A percentile compares a stretch with the other conserved stretches of the same genome.
These are phyloP conservation scores for Ophion ventricosus DNA, from an alignment of 2,888 invertebrate species.

Conservation along the genomic window DNA sequence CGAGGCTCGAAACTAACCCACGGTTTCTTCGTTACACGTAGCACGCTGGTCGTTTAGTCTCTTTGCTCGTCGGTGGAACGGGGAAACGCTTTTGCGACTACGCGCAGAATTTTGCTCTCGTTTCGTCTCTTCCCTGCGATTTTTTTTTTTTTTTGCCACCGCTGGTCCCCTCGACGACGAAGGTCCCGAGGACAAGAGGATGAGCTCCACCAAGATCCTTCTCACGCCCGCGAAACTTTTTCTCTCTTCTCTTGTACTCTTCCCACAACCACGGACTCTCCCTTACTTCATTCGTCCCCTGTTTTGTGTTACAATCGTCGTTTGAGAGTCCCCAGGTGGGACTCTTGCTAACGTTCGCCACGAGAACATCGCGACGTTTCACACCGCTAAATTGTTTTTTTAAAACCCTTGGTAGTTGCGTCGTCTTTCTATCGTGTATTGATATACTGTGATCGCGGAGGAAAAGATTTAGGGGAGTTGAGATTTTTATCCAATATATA, in stretches of 20 bases:
- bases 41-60: background rate
- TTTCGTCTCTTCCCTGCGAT: conserved; percentile 1
- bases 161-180: conserved; percentile 6
- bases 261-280: background rate
- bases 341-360: conserved; percentile 55
- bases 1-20: conserved; percentile 60
- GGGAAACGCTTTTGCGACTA: conserved; percentile 40
- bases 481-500: conserved; percentile 10
- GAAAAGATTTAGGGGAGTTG: conserved; percentile 15
- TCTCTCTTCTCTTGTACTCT: conserved; percentile 7
- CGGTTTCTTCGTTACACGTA: conserved; percentile 39
- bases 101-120: conserved; percentile 30
- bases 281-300: background rate
- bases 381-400: conserved; percentile 66
- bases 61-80: background rate
- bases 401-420: conserved; percentile 57
- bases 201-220: conserved; percentile 43
- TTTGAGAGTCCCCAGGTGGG: conserved; percentile 61
- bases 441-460: conserved; percentile 21
- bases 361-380: conserved; percentile 50
- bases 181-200: conserved; percentile 45
- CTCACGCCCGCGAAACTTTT: conserved; percentile 59
- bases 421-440: conserved; percentile 29
- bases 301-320: conserved; percentile 55
- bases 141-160: conserved; percentile 21